These are phyloP conservation scores for Dolichopus griseipennis DNA, from an alignment of 2,888 invertebrate species.

Conservation along the genomic window DNA sequence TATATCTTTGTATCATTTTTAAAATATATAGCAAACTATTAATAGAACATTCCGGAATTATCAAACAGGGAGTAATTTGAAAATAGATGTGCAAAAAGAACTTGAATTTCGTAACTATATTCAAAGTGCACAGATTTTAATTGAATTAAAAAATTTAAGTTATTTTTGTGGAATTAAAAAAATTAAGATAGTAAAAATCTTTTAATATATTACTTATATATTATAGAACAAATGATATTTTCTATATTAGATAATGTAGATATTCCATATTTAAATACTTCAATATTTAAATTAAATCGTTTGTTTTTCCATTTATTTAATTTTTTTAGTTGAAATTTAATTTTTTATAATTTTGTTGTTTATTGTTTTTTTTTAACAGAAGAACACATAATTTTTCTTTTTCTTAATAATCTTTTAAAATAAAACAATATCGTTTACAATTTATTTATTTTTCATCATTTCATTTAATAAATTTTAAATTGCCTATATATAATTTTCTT, in stretches of 20 bases:
- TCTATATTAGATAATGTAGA: not conserved
- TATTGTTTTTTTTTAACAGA: not conserved
- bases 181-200: too few species aligned
- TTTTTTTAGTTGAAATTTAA: not conserved
- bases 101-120: too few species aligned
- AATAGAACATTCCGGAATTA: too few species aligned
- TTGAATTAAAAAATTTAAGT: too few species aligned
- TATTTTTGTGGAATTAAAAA: too few species aligned
- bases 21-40: too few species aligned
- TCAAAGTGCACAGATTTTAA: too few species aligned
- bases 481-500: constrained; percentile 1
- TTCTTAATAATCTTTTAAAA: constrained; percentile 1
- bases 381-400: not conserved
- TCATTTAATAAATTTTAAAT: constrained; percentile 3
- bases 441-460: not conserved
- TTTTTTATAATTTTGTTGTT: not conserved
- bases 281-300: too few species aligned
- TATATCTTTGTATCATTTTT: too few species aligned
- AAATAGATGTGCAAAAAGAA: too few species aligned
- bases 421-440: constrained; percentile 4
- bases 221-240: not conserved
- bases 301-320: not conserved
- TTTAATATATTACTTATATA: too few species aligned
- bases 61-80: too few species aligned
- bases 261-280: not conserved